Evolutionary conservation across 1,140 invertebrate genomes (phyloP).

Genomic region (Lepidostoma basale): DNA sequence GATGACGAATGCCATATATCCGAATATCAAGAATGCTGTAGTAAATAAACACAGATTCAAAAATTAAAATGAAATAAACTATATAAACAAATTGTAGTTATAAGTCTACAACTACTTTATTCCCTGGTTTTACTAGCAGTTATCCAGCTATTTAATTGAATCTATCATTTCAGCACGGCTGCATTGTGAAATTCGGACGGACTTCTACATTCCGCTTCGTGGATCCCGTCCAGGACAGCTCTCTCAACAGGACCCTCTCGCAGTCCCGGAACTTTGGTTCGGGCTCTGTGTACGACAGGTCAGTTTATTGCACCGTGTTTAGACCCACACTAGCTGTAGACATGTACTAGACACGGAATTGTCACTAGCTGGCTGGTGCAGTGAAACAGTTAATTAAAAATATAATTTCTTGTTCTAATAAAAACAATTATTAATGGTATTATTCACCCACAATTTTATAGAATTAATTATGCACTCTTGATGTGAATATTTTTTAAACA

Average conservation of each 20-base stretch:
- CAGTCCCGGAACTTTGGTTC: conserved; percentile 74
- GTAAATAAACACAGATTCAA: too few relatives aligned
- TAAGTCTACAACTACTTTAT: background rate
- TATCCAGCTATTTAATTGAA: conserved; percentile 6
- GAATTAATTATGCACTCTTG: too few relatives aligned
- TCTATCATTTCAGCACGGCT: conserved; percentile 81
- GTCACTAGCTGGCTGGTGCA: too few relatives aligned
- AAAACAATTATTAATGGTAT: too few relatives aligned
- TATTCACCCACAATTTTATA: too few relatives aligned
- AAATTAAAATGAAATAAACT: background rate
- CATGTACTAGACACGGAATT: too few relatives aligned
- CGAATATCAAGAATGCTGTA: too few relatives aligned
- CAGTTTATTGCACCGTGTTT: conserved; percentile 22
- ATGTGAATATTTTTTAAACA: too few relatives aligned
- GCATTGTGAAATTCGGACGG: conserved; percentile 87
- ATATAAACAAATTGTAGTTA: background rate
- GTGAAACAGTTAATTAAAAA: too few relatives aligned
- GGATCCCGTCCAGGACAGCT: conserved; percentile 87
- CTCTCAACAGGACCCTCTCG: conserved; percentile 67
- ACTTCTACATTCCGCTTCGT: conserved; percentile 92
- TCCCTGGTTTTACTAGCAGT: background rate
- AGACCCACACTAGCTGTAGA: too few relatives aligned
- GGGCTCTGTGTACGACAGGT: conserved; percentile 81
- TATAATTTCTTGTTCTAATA: too few relatives aligned
- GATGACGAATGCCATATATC: too few relatives aligned